phyloP scores from a whole-genome alignment of 2,797 vertebrate genomes.

The Anguilla pacifica region DNA sequence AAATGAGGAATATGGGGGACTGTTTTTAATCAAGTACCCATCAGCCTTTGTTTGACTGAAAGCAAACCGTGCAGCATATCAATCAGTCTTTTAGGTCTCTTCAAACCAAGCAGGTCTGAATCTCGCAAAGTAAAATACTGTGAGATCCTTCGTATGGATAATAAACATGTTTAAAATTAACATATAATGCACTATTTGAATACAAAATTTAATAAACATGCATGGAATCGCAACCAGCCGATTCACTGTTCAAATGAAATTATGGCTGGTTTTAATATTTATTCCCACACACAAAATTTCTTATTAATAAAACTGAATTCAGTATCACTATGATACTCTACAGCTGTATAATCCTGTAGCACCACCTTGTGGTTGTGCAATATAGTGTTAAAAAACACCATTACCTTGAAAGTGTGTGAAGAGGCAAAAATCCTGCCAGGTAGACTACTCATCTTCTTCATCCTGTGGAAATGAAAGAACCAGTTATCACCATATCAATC shows the following conservation, averaged over 20 bases:
- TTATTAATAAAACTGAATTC: not conserved
- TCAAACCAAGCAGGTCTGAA: too few relatives aligned
- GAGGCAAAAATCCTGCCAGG: slow-evolving; percentile 43
- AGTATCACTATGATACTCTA: not conserved
- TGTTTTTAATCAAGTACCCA: too few relatives aligned
- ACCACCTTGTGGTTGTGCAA: slow-evolving; percentile 61
- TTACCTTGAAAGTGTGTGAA: slow-evolving; percentile 59
- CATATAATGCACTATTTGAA: not conserved
- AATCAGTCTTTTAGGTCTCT: too few relatives aligned
- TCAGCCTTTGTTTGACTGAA: too few relatives aligned
- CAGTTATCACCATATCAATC: slow-evolving; percentile 30
- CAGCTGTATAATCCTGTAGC: slow-evolving; percentile 44
- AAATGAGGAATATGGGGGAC: too few relatives aligned
- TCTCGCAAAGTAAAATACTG: too few relatives aligned
- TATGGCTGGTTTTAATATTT: slow-evolving; percentile 21
- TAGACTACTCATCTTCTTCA: slow-evolving; percentile 66
- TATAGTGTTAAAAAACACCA: not conserved
- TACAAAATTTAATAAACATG: not conserved
- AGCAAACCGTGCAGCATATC: too few relatives aligned
- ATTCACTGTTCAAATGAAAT: not conserved
- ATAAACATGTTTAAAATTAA: not conserved
- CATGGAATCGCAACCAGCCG: not conserved
- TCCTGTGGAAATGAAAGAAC: slow-evolving; percentile 57
- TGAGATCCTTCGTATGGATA: not conserved
- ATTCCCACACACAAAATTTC: too few relatives aligned